A percentile compares a stretch with the other conserved stretches of the same genome.
phyloP scores from a whole-genome alignment of 2,797 vertebrate species.

The Molothrus ater region DNA sequence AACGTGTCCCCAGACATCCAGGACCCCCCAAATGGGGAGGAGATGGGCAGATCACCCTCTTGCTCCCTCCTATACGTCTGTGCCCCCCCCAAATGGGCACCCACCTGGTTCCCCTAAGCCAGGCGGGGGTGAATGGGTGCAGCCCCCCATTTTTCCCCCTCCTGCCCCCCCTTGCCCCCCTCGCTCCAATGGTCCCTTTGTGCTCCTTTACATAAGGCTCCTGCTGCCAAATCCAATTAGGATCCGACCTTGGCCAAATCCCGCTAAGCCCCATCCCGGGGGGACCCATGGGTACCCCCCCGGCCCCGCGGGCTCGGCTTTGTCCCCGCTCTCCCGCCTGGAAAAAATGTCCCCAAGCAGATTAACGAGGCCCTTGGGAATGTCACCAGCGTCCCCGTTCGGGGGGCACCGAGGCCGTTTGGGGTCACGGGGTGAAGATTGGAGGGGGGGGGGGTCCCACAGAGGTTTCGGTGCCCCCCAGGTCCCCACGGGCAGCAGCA shows the following conservation, averaged over 20 bases:
- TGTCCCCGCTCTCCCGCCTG: conserved; percentile 12
- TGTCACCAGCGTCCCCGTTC: rapidly evolving
- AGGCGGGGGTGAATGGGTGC: not conserved
- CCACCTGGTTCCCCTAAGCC: not conserved
- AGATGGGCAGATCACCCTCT: no score
- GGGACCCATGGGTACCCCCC: not conserved
- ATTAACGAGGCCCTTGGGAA: not conserved
- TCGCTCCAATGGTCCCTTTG: conserved; percentile 29
- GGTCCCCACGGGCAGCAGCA: conserved; percentile 85
- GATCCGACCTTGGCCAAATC: not conserved
- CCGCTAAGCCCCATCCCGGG: not conserved
- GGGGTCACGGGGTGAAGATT: not conserved
- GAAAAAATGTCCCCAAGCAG: not conserved
- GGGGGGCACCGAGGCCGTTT: not conserved
- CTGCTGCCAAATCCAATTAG: conserved; percentile 42
- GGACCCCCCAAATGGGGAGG: no score
- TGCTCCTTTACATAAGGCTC: conserved; percentile 13
- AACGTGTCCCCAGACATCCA: no score
- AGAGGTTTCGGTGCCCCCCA: not conserved
- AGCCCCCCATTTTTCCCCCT: not conserved
- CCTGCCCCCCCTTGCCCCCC: not conserved
- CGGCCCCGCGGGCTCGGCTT: not conserved
- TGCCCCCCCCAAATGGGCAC: no score
- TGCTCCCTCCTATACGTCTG: no score
- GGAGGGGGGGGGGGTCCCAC: not conserved